phyloP scores from a whole-genome alignment of 2,888 invertebrate genomes.

The Blera fallax region DNA sequence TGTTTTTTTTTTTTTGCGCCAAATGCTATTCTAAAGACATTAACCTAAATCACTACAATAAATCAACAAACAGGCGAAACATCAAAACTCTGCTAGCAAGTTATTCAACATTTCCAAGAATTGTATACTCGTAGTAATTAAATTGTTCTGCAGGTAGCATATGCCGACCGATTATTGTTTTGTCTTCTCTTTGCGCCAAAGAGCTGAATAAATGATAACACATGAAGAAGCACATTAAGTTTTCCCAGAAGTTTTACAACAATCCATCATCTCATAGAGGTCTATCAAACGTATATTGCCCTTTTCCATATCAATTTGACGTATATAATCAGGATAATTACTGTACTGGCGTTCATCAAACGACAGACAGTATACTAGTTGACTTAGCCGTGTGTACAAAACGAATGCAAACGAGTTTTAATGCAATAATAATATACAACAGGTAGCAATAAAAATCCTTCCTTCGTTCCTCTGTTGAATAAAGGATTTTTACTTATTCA shows the following conservation, averaged over 20 bases:
- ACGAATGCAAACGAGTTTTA: slow-evolving; percentile 61
- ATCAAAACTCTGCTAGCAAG: not conserved
- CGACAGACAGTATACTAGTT: slow-evolving; percentile 32
- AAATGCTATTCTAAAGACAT: too few species aligned
- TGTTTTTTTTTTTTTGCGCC: too few species aligned
- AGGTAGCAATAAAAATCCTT: slow-evolving; percentile 70
- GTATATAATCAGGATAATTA: slow-evolving; percentile 66
- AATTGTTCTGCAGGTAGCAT: not conserved
- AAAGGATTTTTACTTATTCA: slow-evolving; percentile 61
- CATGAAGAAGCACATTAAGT: not conserved
- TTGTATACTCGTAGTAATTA: slow-evolving; percentile 10
- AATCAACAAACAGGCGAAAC: too few species aligned
- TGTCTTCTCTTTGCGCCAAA: slow-evolving; percentile 16
- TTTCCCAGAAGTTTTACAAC: not conserved
- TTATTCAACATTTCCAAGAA: not conserved
- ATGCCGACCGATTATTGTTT: slow-evolving; percentile 10
- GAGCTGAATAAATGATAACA: slow-evolving; percentile 25
- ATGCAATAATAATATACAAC: slow-evolving; percentile 70
- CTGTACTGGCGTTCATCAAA: slow-evolving; percentile 40
- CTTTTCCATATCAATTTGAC: slow-evolving; percentile 45
- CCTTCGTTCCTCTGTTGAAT: slow-evolving; percentile 41
- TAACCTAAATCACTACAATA: too few species aligned
- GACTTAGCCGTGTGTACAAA: slow-evolving; percentile 43
- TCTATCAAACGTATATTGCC: slow-evolving; percentile 42
- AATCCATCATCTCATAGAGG: not conserved